Percentiles rank a stretch among this genome's conserved stretches.
phyloP scores from a whole-genome alignment of 2,797 vertebrate genomes.

The Dryobates pubescens region DNA sequence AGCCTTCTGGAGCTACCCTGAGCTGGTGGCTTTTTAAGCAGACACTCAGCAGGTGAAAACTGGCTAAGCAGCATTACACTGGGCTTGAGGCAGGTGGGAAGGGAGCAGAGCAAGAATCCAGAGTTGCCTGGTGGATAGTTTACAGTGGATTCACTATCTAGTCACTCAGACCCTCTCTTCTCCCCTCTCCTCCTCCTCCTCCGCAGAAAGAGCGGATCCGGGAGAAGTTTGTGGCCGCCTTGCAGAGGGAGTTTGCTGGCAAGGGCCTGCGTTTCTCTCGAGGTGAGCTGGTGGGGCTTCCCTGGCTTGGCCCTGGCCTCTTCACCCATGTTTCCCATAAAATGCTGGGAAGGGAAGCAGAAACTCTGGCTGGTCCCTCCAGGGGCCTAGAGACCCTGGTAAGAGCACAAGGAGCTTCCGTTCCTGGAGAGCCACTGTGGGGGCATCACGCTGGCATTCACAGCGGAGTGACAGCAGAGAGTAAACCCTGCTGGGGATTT shows the following conservation, averaged over 20 bases:
- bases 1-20: background rate
- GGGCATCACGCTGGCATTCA: accelerated
- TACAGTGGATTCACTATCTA: background rate
- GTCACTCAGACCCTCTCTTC: background rate
- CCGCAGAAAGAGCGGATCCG: conserved; percentile 93
- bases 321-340: background rate
- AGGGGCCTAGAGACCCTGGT: background rate
- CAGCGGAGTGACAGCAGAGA: background rate
- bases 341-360: background rate
- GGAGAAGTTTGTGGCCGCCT: conserved; percentile 94
- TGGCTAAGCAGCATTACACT: background rate
- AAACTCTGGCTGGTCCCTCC: background rate
- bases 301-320: background rate
- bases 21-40: background rate
- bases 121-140: background rate
- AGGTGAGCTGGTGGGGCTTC: conserved; percentile 77
- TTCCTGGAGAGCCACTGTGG: background rate
- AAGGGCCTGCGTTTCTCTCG: conserved; percentile 93
- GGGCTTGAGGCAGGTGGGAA: background rate
- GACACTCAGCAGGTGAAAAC: background rate
- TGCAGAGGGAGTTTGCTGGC: conserved; percentile 94
- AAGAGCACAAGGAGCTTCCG: background rate
- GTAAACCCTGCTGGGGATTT: background rate
- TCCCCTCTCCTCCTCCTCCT: background rate
- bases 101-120: background rate